Evolutionary conservation across 2,888 invertebrate genomes (phyloP), one percentile per base, ranked within the genome.

Genomic region (Cabera pusaria): DNA sequence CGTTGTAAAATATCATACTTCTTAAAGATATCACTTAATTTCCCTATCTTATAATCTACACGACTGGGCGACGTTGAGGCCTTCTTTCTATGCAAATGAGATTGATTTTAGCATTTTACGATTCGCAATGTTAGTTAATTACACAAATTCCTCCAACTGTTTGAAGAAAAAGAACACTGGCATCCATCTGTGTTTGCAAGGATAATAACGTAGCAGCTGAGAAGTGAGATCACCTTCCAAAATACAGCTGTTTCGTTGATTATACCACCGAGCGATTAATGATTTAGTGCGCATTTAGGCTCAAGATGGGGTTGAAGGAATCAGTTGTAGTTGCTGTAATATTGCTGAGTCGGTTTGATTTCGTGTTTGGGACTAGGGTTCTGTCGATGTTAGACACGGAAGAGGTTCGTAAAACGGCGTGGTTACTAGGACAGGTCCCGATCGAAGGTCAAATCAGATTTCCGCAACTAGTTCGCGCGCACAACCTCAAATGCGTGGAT

Each of bases 381-480:
- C 5, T 29, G 4, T 34, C 40, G 1, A 23, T 39, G 6, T 6
- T 22, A 3, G 34, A 41, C 17, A 18, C 34, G 5, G 12, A 10
- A 6, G 34, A 25, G n/a, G 11, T 12, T 0, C 14, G 29, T 6
- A 6, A 24, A 2, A 5, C 14, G 6, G 38, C 32, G 5, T 6
- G 10, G 9, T 18, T 16, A 9, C 6, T 39, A 19, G 26, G 16
- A 0, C 22, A 17, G 6, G 5, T 37, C 0, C 42, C 28, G 1
- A 28, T 41, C 5, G 24, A 36, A 21, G 36, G 25, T n/a, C 42
- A 10, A 29, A 44, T 34, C 34, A 45, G 5, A 38, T 64, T 60
- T 11, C 42, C 34, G 0, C 42, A 48, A 10, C 31, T 64, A 1
- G 53, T 62, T 0, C 17, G 16, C 1, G 54, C 55, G 11, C 54